phyloP scores from a whole-genome alignment of 1,140 invertebrate genomes.

The Euwallacea similis region DNA sequence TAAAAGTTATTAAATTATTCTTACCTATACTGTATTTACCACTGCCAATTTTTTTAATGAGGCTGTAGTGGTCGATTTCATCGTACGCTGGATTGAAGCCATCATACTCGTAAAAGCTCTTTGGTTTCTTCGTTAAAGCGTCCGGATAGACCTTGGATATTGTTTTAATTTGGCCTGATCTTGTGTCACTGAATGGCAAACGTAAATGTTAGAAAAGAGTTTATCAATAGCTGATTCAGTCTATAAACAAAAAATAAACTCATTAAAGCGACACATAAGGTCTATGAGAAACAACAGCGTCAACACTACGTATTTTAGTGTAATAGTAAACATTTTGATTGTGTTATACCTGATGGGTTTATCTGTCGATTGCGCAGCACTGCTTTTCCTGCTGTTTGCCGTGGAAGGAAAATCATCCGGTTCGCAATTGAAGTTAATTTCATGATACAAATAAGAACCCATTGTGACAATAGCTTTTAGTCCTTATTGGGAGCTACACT shows the following conservation, averaged over 20 bases:
- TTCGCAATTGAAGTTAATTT: constrained; percentile 17
- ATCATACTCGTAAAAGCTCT: constrained; percentile 99
- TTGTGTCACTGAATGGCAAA: constrained; percentile 28
- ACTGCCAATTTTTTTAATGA: constrained; percentile 95
- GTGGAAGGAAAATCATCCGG: neutral
- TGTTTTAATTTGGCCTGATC: constrained; percentile 36
- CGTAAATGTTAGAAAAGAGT: neutral
- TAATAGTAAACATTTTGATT: too few species aligned
- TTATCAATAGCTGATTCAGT: too few species aligned
- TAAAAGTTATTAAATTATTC: neutral
- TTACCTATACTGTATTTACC: constrained; percentile 97
- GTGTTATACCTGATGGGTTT: neutral
- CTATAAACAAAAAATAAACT: too few species aligned
- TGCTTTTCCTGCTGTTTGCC: constrained; percentile 15
- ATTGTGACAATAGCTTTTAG: neutral
- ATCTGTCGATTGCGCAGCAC: neutral
- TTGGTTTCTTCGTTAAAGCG: constrained; percentile 93
- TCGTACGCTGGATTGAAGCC: constrained; percentile 96
- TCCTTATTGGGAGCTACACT: neutral
- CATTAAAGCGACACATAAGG: too few species aligned
- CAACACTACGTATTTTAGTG: too few species aligned
- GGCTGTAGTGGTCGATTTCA: constrained; percentile 97
- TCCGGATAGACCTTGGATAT: constrained; percentile 85
- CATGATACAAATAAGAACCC: constrained; percentile 30
- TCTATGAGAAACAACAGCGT: too few species aligned